These are phyloP conservation scores for Deroplatys truncata DNA, from an alignment of 2,888 invertebrate species.

Conservation along the genomic window DNA sequence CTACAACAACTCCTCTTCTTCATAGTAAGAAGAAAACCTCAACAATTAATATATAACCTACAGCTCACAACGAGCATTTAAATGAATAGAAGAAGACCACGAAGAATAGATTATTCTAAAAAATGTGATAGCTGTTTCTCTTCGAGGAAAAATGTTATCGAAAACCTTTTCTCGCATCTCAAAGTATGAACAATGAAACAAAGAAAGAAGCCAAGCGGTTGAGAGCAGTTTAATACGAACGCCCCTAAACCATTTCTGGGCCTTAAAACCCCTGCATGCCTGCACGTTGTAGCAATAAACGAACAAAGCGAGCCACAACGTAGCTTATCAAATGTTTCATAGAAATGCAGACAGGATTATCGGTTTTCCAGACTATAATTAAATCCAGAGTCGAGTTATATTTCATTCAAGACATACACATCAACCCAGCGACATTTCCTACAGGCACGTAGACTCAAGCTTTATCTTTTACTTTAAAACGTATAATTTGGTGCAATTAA, in stretches of 20 bases:
- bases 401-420: conserved; percentile 19
- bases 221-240: background rate
- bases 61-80: no score
- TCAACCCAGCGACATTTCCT: conserved; percentile 20
- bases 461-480: conserved; percentile 19
- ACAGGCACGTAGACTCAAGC: conserved; percentile 1
- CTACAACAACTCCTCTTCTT: no score
- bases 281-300: background rate
- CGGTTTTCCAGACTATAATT: conserved; percentile 12
- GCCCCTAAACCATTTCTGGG: background rate
- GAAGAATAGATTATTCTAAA: no score
- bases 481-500: conserved; percentile 25
- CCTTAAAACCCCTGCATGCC: background rate
- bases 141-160: no score
- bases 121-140: no score
- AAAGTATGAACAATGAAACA: no score
- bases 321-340: background rate
- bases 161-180: no score
- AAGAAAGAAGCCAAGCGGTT: no score
- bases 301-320: background rate
- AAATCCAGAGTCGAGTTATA: conserved; percentile 15
- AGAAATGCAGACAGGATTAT: background rate
- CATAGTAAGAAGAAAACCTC: no score
- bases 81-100: no score
- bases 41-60: no score